Percentiles rank a stretch among this genome's conserved stretches.
These are phyloP conservation scores for Drepana arcuata DNA, from an alignment of 1,140 invertebrate species.

Conservation along the genomic window DNA sequence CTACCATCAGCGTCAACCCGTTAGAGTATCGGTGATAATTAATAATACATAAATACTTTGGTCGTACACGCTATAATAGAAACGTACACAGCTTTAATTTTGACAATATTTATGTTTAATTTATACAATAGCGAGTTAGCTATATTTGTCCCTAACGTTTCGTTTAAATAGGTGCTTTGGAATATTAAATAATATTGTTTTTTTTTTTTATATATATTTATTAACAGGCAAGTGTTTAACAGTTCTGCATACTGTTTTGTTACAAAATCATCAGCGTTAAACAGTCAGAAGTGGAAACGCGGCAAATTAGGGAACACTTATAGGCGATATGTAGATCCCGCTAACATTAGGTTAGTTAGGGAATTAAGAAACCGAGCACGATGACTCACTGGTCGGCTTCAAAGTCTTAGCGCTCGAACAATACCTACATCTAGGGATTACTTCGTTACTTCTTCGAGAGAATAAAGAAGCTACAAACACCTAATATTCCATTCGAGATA, in stretches of 20 bases:
- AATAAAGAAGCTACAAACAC: no score
- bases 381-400: no score
- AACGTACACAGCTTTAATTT: conserved; percentile 34
- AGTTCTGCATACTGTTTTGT: conserved; percentile 7
- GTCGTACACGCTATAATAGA: conserved; percentile 38
- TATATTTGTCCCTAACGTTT: conserved; percentile 26
- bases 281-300: conserved; percentile 6
- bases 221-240: conserved; percentile 14
- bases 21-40: conserved; percentile 17
- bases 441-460: no score
- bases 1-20: conserved; percentile 17
- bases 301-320: neutral
- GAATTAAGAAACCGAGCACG: no score
- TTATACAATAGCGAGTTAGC: conserved; percentile 24
- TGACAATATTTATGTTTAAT: no score
- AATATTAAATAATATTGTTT: conserved; percentile 13
- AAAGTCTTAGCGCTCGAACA: no score
- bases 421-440: no score
- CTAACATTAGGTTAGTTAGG: no score
- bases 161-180: conserved; percentile 22
- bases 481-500: no score
- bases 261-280: conserved; percentile 10
- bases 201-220: conserved; percentile 8
- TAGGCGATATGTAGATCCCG: conserved; percentile 2
- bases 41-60: conserved; percentile 30